Conservation (phyloP, 2,113 vertebrate species). For the Misgurnus mizolepis region DNA sequence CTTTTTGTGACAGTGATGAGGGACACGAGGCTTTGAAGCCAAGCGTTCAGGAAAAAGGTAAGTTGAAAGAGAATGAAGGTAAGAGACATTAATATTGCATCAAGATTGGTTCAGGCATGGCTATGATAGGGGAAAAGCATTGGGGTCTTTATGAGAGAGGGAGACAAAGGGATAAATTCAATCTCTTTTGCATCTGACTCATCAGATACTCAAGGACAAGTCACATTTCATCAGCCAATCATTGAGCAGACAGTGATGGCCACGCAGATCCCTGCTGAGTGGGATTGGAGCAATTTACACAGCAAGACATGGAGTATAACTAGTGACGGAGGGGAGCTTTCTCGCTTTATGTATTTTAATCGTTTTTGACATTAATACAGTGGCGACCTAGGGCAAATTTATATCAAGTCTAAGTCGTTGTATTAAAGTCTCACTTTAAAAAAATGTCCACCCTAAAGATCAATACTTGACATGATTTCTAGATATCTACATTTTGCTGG, state of each 20-base stretch:
- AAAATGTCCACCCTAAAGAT: no score
- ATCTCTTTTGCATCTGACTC: not conserved
- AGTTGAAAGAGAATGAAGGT: constrained; percentile 37
- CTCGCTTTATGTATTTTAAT: not conserved
- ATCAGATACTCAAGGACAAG: constrained; percentile 7
- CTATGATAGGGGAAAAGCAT: not conserved
- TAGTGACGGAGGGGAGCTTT: not conserved
- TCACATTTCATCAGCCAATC: constrained; percentile 7
- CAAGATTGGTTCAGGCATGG: constrained; percentile 20
- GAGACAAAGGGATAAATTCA: constrained; percentile 3
- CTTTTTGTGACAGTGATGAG: constrained; percentile 30
- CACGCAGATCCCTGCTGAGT: not conserved
- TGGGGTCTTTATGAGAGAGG: not conserved
- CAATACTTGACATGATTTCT: no score
- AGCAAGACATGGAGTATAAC: not conserved
- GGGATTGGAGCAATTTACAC: not conserved
- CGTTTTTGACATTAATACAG: no score
- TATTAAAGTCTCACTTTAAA: no score
- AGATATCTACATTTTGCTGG: no score
- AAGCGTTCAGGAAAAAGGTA: not conserved
- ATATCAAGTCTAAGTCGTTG: no score
- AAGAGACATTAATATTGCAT: constrained; percentile 45
- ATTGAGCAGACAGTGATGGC: not conserved
- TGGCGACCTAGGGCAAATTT: no score
- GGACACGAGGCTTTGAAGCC: constrained; percentile 32